Percentiles rank a stretch among this genome's conserved stretches.
Conservation (phyloP, 2,888 invertebrate genomes). For the Cryptocephalus moraei region DNA sequence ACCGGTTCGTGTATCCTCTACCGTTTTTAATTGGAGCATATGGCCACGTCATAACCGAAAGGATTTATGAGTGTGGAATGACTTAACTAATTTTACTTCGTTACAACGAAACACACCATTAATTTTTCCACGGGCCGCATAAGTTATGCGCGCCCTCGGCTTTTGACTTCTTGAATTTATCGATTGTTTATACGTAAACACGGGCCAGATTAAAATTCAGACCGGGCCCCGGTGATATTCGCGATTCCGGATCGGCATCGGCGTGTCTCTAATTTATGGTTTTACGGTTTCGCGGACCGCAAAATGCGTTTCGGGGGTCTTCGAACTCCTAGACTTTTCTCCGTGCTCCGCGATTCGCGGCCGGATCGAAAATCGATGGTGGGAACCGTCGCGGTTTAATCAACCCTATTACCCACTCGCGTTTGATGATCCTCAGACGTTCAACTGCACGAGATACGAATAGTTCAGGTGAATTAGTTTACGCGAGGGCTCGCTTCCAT, state of each 20-base stretch:
- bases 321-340: too few relatives aligned
- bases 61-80: slow-evolving; percentile 29
- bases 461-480: too few relatives aligned
- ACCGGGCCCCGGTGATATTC: neutral
- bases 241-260: neutral
- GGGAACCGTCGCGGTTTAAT: too few relatives aligned
- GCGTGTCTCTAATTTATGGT: too few relatives aligned
- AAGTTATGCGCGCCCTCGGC: neutral
- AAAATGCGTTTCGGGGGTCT: too few relatives aligned
- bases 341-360: too few relatives aligned
- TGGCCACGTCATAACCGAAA: slow-evolving; percentile 29
- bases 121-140: slow-evolving; percentile 18
- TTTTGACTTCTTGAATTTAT: neutral
- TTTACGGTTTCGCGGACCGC: too few relatives aligned
- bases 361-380: too few relatives aligned
- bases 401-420: too few relatives aligned
- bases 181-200: neutral
- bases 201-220: neutral
- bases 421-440: too few relatives aligned
- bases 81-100: slow-evolving; percentile 28
- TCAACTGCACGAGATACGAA: too few relatives aligned
- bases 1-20: slow-evolving; percentile 1
- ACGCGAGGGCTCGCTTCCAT: too few relatives aligned
- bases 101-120: slow-evolving; percentile 26
- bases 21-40: slow-evolving; percentile 31